Conservation (phyloP, 2,888 invertebrate species). For the Nomada ferruginata region DNA sequence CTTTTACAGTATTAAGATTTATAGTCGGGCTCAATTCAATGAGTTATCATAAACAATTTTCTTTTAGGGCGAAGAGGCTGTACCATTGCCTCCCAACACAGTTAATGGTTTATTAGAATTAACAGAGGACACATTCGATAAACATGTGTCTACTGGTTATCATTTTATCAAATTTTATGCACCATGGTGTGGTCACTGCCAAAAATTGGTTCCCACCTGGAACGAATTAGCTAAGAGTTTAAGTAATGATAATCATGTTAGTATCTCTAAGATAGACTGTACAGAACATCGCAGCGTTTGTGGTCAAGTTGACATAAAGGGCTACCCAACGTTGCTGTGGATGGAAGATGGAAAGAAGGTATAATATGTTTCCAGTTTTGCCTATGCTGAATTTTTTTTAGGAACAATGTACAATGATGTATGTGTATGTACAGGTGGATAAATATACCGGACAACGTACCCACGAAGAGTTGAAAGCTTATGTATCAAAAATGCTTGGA, state of each 20-base stretch:
- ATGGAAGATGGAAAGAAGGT: conserved; percentile 94
- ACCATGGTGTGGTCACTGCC: conserved; percentile 96
- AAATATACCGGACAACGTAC: conserved; percentile 89
- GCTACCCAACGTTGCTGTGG: conserved; percentile 95
- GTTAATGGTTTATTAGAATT: conserved; percentile 89
- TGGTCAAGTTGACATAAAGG: conserved; percentile 92
- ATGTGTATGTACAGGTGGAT: conserved; percentile 86
- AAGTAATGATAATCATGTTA: conserved; percentile 88
- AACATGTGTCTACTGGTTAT: conserved; percentile 89
- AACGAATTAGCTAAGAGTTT: conserved; percentile 91
- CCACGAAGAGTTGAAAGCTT: conserved; percentile 89
- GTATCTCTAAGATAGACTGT: conserved; percentile 94
- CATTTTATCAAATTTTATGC: conserved; percentile 97
- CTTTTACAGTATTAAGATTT: not conserved
- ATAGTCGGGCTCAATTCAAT: not conserved
- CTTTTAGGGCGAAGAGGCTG: conserved; percentile 41
- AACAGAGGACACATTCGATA: conserved; percentile 91
- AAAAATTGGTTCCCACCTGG: conserved; percentile 94
- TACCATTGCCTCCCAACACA: conserved; percentile 84
- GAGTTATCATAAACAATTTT: not conserved
- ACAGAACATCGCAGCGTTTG: conserved; percentile 91
- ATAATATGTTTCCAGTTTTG: conserved; percentile 32
- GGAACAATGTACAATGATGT: not conserved
- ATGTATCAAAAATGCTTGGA: conserved; percentile 89
- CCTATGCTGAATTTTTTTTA: not conserved